Percentiles rank a stretch among this genome's conserved stretches.
Conservation (phyloP, 2,888 invertebrate species). For the Iselma pallidipennis region DNA sequence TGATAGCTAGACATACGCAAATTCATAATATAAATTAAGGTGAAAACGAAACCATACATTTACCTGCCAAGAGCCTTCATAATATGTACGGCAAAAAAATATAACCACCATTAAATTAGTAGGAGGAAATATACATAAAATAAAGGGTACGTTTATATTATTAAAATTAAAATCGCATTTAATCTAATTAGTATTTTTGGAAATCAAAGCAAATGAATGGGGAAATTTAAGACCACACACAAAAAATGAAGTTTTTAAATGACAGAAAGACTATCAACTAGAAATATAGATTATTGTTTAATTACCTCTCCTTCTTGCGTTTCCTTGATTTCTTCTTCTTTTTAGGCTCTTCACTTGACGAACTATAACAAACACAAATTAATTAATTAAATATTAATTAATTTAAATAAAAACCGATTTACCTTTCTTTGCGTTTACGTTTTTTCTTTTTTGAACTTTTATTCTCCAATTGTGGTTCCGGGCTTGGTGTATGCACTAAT, state of each 20-base stretch:
- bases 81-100: slow-evolving; percentile 55
- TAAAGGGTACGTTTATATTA: slow-evolving; percentile 24
- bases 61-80: slow-evolving; percentile 53
- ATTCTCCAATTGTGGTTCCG: slow-evolving; percentile 57
- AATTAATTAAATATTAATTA: slow-evolving; percentile 3
- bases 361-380: slow-evolving; percentile 62
- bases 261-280: neutral
- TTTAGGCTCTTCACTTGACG: slow-evolving; percentile 72
- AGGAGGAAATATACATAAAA: slow-evolving; percentile 23
- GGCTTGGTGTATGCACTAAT: slow-evolving; percentile 76
- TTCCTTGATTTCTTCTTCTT: slow-evolving; percentile 82
- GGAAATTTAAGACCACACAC: neutral
- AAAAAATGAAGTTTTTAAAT: neutral
- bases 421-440: slow-evolving; percentile 75
- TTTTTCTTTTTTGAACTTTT: slow-evolving; percentile 67
- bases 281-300: slow-evolving; percentile 31
- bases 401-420: slow-evolving; percentile 39
- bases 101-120: slow-evolving; percentile 55
- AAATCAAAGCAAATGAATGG: slow-evolving; percentile 3
- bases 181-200: slow-evolving; percentile 4
- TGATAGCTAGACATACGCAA: slow-evolving; percentile 49
- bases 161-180: slow-evolving; percentile 12
- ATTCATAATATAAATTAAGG: slow-evolving; percentile 39
- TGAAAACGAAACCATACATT: slow-evolving; percentile 46
- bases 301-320: slow-evolving; percentile 75